phyloP scores from a whole-genome alignment of 2,888 invertebrate species.

The Oscheius onirici region DNA sequence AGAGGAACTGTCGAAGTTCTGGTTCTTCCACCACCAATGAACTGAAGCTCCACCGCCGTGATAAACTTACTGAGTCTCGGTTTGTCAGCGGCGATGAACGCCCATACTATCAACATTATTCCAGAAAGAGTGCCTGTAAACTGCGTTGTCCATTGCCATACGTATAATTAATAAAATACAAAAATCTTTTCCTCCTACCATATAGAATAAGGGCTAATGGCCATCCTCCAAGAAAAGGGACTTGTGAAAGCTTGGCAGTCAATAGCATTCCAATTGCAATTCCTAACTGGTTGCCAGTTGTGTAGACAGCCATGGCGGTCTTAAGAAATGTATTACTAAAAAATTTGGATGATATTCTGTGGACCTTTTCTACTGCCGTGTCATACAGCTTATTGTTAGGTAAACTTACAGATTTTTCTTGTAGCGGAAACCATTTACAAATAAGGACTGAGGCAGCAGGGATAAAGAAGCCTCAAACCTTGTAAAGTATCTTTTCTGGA shows the following conservation, averaged over 20 bases:
- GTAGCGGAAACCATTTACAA: slow-evolving; percentile 66
- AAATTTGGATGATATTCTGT: too few relatives aligned
- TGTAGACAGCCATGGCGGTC: slow-evolving; percentile 70
- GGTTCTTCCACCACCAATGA: slow-evolving; percentile 40
- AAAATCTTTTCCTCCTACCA: too few relatives aligned
- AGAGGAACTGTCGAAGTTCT: slow-evolving; percentile 46
- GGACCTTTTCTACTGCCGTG: too few relatives aligned
- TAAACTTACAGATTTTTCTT: slow-evolving; percentile 54
- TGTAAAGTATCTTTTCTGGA: not conserved
- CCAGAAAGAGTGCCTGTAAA: slow-evolving; percentile 51
- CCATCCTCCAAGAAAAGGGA: slow-evolving; percentile 61
- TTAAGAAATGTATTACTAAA: too few relatives aligned
- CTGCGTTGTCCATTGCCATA: too few relatives aligned
- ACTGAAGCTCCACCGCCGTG: slow-evolving; percentile 58
- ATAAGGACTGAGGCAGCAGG: slow-evolving; percentile 64
- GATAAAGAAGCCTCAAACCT: slow-evolving; percentile 56
- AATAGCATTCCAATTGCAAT: slow-evolving; percentile 62
- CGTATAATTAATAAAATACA: too few relatives aligned
- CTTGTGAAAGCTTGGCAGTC: slow-evolving; percentile 63
- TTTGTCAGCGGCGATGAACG: slow-evolving; percentile 52
- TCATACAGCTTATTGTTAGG: not conserved
- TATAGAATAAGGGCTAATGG: slow-evolving; percentile 61
- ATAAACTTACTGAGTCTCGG: slow-evolving; percentile 61
- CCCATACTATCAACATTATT: slow-evolving; percentile 58
- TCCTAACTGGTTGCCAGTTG: slow-evolving; percentile 60